phyloP scores from a whole-genome alignment of 2,797 vertebrate species.

The Peromyscus attwateri region DNA sequence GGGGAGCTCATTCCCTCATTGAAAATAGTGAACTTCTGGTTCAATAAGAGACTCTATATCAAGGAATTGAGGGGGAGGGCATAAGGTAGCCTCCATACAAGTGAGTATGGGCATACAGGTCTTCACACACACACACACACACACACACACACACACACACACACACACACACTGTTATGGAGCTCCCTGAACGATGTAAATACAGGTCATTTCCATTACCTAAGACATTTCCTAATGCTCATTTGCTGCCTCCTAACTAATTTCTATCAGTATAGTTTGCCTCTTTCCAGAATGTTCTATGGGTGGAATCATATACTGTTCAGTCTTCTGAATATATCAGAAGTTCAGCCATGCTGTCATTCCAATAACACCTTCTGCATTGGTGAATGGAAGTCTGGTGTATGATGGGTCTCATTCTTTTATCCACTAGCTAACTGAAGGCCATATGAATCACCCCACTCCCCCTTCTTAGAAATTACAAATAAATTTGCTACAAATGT shows the following conservation, averaged over 20 bases:
- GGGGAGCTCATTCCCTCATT: neutral
- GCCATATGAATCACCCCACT: neutral
- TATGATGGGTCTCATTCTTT: neutral
- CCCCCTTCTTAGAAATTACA: neutral
- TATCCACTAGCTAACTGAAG: neutral
- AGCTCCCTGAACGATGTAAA: neutral
- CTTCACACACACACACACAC: neutral
- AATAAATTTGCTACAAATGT: neutral
- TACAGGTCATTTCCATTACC: neutral
- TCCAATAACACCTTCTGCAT: neutral
- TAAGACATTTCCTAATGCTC: neutral
- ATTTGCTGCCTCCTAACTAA: neutral
- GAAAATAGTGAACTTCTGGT: neutral
- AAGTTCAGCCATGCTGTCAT: neutral
- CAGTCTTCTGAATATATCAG: neutral
- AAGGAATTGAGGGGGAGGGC: neutral
- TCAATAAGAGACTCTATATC: neutral
- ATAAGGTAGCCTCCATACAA: neutral
- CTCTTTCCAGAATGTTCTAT: conserved; percentile 15
- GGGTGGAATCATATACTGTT: neutral
- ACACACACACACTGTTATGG: neutral
- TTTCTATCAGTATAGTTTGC: neutral
- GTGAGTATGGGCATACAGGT: neutral
- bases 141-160: neutral
- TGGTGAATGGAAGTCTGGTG: neutral